These are phyloP conservation scores for Chionomys nivalis DNA, from an alignment of 2,113 vertebrate genomes.

Conservation along the genomic window DNA sequence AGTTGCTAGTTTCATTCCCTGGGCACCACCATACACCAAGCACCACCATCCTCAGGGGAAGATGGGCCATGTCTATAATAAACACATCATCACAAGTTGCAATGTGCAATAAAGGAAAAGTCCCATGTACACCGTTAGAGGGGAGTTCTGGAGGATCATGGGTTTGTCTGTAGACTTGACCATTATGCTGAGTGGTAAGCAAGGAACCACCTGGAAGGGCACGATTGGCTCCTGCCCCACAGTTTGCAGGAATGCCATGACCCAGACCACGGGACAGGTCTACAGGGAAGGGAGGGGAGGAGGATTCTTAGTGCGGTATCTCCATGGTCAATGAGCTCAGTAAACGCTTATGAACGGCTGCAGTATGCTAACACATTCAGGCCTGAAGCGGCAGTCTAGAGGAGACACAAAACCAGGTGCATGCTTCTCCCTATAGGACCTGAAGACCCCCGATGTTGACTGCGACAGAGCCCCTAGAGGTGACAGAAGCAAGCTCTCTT, in stretches of 20 bases:
- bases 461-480: neutral
- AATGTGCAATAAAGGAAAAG: neutral
- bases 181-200: neutral
- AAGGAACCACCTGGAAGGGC: neutral
- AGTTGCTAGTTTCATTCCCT: neutral
- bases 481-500: neutral
- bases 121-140: accelerated
- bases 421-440: neutral
- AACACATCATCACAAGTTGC: neutral
- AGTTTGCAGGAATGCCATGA: neutral
- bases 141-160: accelerated
- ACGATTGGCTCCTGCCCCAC: neutral
- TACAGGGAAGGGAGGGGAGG: neutral
- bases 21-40: neutral
- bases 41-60: neutral
- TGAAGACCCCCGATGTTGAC: neutral
- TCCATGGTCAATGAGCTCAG: neutral
- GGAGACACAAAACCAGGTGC: neutral
- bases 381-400: neutral
- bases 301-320: neutral
- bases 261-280: neutral
- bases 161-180: neutral
- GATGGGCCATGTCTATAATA: neutral
- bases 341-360: neutral
- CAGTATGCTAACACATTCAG: neutral